These are phyloP conservation scores for Syndactyla subalaris DNA, from an alignment of 2,797 vertebrate genomes.

Conservation along the genomic window DNA sequence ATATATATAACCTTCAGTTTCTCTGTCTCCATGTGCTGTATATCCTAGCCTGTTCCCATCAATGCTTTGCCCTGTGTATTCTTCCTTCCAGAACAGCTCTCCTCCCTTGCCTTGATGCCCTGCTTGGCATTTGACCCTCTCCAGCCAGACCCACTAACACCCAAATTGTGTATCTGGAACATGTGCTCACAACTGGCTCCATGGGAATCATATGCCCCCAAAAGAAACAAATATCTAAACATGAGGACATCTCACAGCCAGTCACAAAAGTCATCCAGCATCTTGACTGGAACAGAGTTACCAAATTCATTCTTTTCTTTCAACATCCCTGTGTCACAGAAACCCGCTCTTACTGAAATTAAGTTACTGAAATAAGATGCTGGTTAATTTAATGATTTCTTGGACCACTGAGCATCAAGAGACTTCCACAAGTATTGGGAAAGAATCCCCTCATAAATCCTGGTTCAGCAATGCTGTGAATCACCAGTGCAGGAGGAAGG, in stretches of 20 bases:
- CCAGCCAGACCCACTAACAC: neutral
- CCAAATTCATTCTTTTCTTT: conserved; percentile 16
- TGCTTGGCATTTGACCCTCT: neutral
- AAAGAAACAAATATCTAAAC: neutral
- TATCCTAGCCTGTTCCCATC: neutral
- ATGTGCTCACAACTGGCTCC: neutral
- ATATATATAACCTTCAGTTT: neutral
- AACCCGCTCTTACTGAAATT: neutral
- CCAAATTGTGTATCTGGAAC: neutral
- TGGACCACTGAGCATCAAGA: neutral
- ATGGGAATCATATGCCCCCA: neutral
- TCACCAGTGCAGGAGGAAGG: neutral
- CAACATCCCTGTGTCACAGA: neutral
- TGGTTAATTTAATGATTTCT: neutral
- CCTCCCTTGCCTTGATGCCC: neutral
- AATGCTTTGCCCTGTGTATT: accelerated
- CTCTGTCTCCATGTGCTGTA: neutral
- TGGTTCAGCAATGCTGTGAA: neutral
- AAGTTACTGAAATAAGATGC: neutral
- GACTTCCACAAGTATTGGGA: neutral
- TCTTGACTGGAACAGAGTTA: conserved; percentile 5
- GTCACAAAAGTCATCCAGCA: neutral
- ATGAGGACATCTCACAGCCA: neutral
- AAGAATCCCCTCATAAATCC: neutral
- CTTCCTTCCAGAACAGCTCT: neutral